Evolutionary conservation across 2,113 vertebrate genomes (phyloP).

Genomic region (Rhizomys pruinosus): DNA sequence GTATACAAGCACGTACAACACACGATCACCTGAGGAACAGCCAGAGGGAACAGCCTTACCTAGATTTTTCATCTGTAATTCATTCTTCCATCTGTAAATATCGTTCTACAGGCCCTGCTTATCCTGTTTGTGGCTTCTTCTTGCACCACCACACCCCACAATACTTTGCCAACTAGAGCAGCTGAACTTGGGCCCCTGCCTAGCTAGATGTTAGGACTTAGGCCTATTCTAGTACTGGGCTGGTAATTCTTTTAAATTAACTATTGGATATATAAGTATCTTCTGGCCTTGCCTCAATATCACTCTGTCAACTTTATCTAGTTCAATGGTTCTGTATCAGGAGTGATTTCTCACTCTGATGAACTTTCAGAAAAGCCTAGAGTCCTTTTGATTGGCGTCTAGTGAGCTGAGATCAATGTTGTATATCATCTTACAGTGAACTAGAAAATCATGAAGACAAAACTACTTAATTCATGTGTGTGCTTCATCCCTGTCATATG

Average conservation of each 20-base stretch:
- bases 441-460: background rate
- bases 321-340: background rate
- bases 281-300: background rate
- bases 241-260: conserved; percentile 27
- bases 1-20: background rate
- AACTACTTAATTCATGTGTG: background rate
- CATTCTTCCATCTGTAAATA: background rate
- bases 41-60: background rate
- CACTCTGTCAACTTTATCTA: background rate
- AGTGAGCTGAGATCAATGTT: background rate
- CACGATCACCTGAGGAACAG: background rate
- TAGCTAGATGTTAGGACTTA: background rate
- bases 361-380: background rate
- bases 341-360: background rate
- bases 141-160: background rate
- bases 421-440: background rate
- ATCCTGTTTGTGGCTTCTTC: background rate
- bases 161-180: background rate
- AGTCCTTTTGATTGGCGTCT: background rate
- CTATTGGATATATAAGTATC: conserved; percentile 20
- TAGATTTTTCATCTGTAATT: background rate
- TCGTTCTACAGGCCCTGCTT: background rate
- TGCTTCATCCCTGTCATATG: background rate
- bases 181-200: background rate
- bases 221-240: background rate